phyloP scores from a whole-genome alignment of 2,113 vertebrate species.

The Sinocyclocheilus anshuiensis region DNA sequence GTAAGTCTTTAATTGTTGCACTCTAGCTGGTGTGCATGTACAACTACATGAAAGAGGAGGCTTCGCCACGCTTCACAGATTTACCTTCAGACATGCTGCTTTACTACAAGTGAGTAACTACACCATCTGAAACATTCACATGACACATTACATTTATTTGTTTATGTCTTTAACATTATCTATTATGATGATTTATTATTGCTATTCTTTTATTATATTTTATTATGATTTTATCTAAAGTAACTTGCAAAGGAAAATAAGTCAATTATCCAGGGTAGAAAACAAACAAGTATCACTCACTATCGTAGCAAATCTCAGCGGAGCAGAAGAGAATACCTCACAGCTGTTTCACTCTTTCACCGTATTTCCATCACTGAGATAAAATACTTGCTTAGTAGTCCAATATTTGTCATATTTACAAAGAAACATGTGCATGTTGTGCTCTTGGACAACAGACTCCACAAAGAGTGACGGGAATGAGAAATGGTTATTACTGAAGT shows the following conservation, averaged over 20 bases:
- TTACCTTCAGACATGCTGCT: conserved; percentile 72
- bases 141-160: too few relatives aligned
- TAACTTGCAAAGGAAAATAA: neutral
- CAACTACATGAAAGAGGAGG: conserved; percentile 56
- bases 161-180: too few relatives aligned
- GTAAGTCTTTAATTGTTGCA: neutral
- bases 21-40: conserved; percentile 72
- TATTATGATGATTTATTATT: too few relatives aligned
- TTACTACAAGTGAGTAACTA: conserved; percentile 65
- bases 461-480: too few relatives aligned
- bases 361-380: too few relatives aligned
- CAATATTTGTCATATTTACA: too few relatives aligned
- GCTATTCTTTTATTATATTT: too few relatives aligned
- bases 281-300: neutral
- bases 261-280: neutral
- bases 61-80: conserved; percentile 58
- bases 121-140: too few relatives aligned
- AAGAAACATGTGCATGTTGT: neutral
- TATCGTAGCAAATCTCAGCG: neutral
- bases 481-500: neutral
- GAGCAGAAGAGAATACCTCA: too few relatives aligned
- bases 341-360: too few relatives aligned
- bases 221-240: too few relatives aligned
- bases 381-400: too few relatives aligned
- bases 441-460: neutral